Evolutionary conservation across 2,797 vertebrate genomes (phyloP).

Genomic region (Synanceia verrucosa): DNA sequence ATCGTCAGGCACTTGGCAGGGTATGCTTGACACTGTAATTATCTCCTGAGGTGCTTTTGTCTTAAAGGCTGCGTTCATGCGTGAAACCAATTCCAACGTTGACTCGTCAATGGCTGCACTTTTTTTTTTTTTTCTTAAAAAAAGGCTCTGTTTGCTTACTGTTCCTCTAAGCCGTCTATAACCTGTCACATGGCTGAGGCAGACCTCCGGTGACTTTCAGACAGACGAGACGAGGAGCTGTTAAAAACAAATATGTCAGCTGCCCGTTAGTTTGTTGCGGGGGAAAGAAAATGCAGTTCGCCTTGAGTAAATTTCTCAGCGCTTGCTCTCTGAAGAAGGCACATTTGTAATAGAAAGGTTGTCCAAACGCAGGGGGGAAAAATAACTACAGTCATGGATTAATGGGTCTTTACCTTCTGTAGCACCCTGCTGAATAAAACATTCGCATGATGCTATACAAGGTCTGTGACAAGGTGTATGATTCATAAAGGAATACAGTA

Average conservation of each 20-base stretch:
- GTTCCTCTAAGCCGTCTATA: constrained; percentile 61
- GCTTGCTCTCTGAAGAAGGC: constrained; percentile 1
- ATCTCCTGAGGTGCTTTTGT: constrained; percentile 88
- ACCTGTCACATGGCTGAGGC: constrained; percentile 46
- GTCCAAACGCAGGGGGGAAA: neutral
- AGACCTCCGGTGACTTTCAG: constrained; percentile 32
- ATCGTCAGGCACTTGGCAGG: constrained; percentile 80
- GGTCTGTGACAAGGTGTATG: constrained; percentile 54
- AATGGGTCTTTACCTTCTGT: constrained; percentile 47
- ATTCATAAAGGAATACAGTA: constrained; percentile 51
- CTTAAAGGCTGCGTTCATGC: constrained; percentile 85
- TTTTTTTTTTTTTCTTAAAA: constrained; percentile 45
- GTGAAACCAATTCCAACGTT: constrained; percentile 84
- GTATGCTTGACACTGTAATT: constrained; percentile 88
- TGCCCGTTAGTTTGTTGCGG: constrained; percentile 22
- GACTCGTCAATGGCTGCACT: constrained; percentile 75
- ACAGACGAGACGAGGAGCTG: constrained; percentile 15
- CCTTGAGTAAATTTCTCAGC: neutral
- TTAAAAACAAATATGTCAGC: constrained; percentile 52
- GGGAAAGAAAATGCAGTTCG: neutral
- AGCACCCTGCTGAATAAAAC: constrained; percentile 46
- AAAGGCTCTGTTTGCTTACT: constrained; percentile 70
- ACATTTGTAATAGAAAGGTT: constrained; percentile 32
- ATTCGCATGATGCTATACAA: constrained; percentile 33
- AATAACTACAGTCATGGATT: constrained; percentile 29